Conservation (phyloP, 1,140 invertebrate genomes). For the Aricia agestis region DNA sequence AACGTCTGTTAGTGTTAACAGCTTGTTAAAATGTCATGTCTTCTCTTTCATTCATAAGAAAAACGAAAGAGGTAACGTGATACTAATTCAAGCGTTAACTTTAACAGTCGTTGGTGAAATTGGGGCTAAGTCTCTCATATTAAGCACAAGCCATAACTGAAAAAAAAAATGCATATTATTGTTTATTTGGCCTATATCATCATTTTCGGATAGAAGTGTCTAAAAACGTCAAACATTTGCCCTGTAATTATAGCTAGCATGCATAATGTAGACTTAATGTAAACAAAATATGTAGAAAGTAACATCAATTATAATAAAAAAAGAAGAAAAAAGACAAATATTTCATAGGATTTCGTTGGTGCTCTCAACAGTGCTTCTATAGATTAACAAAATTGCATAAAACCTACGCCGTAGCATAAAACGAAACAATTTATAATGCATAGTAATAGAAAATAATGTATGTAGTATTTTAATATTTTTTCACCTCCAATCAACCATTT, state of each 20-base stretch:
- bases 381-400: neutral
- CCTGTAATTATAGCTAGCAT: neutral
- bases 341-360: conserved; percentile 1
- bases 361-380: conserved; percentile 13
- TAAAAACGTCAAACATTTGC: neutral
- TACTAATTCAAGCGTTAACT: too few relatives aligned
- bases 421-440: neutral
- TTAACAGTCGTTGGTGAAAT: too few relatives aligned
- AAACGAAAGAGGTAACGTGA: too few relatives aligned
- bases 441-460: neutral
- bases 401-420: too few relatives aligned
- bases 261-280: conserved; percentile 9
- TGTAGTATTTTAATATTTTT: neutral
- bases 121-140: neutral
- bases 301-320: neutral
- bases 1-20: too few relatives aligned
- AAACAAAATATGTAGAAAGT: conserved; percentile 1
- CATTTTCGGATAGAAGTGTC: neutral
- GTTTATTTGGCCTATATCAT: neutral
- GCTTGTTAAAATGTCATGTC: too few relatives aligned
- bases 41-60: too few relatives aligned
- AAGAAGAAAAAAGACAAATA: neutral
- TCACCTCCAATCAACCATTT: neutral
- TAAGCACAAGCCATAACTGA: neutral
- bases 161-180: neutral